Evolutionary conservation across 2,888 invertebrate species (phyloP).

Genomic region (Noctua fimbriata): DNA sequence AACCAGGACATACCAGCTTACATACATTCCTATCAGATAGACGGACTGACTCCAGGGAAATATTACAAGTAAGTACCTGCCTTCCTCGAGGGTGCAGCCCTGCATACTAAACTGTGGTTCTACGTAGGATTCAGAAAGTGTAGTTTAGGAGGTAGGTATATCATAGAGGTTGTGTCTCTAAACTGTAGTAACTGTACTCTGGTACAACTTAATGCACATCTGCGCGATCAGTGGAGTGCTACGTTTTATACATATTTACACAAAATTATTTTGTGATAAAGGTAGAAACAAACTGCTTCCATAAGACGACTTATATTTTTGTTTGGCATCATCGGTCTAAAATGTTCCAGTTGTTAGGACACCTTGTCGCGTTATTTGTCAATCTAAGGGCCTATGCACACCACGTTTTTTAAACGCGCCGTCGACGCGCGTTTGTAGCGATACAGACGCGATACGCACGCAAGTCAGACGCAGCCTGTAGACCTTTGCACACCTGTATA

Average conservation of each 20-base stretch:
- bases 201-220: neutral
- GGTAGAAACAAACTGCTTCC: neutral
- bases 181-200: neutral
- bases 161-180: neutral
- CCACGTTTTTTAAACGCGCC: too few species aligned
- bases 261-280: neutral
- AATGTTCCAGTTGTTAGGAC: neutral
- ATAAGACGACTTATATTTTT: neutral
- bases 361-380: neutral
- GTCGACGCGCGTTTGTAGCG: too few species aligned
- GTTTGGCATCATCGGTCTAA: neutral
- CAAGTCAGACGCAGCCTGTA: too few species aligned
- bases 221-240: neutral
- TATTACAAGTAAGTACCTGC: slow-evolving; percentile 91
- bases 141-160: neutral
- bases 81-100: slow-evolving; percentile 2
- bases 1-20: slow-evolving; percentile 95
- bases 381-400: too few species aligned
- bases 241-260: neutral
- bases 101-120: slow-evolving; percentile 20
- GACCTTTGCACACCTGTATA: too few species aligned
- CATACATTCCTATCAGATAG: slow-evolving; percentile 94
- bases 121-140: neutral
- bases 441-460: too few species aligned
- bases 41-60: slow-evolving; percentile 93